These are phyloP conservation scores for Trematomus bernacchii DNA, from an alignment of 2,797 vertebrate species.

Conservation along the genomic window DNA sequence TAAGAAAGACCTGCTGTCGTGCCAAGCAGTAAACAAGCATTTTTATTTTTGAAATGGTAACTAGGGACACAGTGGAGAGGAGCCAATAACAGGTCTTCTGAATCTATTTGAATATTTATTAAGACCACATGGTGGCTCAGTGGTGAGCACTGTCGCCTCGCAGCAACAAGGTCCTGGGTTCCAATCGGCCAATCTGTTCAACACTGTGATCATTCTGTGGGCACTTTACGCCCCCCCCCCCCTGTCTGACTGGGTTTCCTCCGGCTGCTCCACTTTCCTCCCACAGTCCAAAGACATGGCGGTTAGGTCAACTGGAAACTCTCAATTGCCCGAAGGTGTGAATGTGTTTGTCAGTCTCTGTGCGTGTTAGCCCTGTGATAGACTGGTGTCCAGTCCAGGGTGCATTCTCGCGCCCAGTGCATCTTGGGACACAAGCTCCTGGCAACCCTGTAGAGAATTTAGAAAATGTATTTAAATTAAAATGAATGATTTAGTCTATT, in stretches of 20 bases:
- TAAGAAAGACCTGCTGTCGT: background rate
- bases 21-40: background rate
- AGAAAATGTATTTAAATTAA: conserved; percentile 22
- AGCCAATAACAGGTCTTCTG: background rate
- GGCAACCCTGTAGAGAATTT: conserved; percentile 8
- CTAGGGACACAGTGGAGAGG: background rate
- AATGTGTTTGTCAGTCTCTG: conserved; percentile 55
- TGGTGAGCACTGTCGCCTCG: conserved; percentile 9
- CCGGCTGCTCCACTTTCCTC: conserved; percentile 55
- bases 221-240: conserved; percentile 24
- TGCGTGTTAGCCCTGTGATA: conserved; percentile 50
- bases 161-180: conserved; percentile 27
- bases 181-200: conserved; percentile 36
- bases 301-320: conserved; percentile 68
- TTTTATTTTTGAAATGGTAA: conserved; percentile 20
- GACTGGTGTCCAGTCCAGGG: conserved; percentile 39
- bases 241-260: conserved; percentile 40
- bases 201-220: conserved; percentile 19
- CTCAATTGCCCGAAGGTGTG: conserved; percentile 58
- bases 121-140: conserved; percentile 12
- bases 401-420: conserved; percentile 20
- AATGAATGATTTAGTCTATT: background rate
- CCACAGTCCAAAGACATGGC: conserved; percentile 50
- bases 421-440: conserved; percentile 41
- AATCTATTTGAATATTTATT: conserved; percentile 29